Percentiles rank a stretch among this genome's conserved stretches.
These are phyloP conservation scores for Bombus vancouverensis DNA, from an alignment of 1,140 invertebrate genomes.

Conservation along the genomic window DNA sequence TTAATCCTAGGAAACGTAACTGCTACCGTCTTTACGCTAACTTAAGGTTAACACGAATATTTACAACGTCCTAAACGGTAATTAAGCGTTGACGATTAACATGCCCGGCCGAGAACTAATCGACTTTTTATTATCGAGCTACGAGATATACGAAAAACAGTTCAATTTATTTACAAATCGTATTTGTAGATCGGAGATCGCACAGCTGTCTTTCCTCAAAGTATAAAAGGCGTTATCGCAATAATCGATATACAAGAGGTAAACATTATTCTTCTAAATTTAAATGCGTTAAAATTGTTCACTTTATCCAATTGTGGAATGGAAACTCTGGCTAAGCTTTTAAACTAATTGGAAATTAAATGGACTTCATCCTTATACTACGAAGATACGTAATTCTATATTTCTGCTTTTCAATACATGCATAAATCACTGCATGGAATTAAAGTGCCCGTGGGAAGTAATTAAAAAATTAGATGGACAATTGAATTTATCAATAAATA, in stretches of 20 bases:
- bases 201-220: neutral
- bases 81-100: slow-evolving; percentile 29
- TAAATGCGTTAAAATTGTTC: neutral
- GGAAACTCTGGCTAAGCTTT: neutral
- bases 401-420: neutral
- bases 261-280: neutral
- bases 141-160: slow-evolving; percentile 7
- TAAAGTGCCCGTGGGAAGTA: no score
- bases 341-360: neutral
- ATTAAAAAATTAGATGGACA: no score
- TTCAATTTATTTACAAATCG: slow-evolving; percentile 36
- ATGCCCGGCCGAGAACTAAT: neutral
- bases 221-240: neutral
- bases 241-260: neutral
- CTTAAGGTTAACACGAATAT: slow-evolving; percentile 41
- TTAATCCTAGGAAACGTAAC: slow-evolving; percentile 14
- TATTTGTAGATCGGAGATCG: slow-evolving; percentile 10
- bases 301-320: neutral
- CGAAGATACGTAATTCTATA: neutral
- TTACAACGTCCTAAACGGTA: slow-evolving; percentile 32
- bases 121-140: slow-evolving; percentile 11
- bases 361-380: no score
- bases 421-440: no score
- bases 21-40: slow-evolving; percentile 22
- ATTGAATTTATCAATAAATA: no score